Base-by-base conservation (phyloP, 1,140 invertebrate species). In the Lutraria rhynchaena region DNA sequence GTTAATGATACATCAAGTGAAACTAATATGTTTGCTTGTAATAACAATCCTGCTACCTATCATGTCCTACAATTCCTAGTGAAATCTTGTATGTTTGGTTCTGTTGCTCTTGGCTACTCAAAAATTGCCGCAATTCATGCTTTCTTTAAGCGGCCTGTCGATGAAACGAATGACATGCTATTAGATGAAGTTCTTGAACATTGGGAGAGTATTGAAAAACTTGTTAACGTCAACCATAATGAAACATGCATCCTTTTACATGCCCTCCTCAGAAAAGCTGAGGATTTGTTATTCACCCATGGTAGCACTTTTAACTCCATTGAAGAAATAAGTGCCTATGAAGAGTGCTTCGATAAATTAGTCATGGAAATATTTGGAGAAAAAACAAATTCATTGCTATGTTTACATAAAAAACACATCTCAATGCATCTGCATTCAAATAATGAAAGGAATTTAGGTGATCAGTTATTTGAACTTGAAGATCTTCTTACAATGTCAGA, bases 41-140 rank as follows among this genome's bases (percentile, higher is more conserved):
- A n/a, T n/a, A n/a, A n/a, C n/a, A n/a, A 53, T 35, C 57, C 57
- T 22, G 19, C 51, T 33, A 24, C 58, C 3, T n/a, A 15, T 55
- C 33, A n/a, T 24, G 15, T 78, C 22, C 24, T 67, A 15, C 29
- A 67, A 37, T 29, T 57, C 22, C 15, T 69, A 0, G n/a, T 7
- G 13, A 55, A 65, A 29, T 60, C 22, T 0, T 57, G 63, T 22
- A 7, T 67, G 0, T 15, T 67, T 15, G 63, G 75, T 17, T 78
- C 75, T 13, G 0, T 58, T 13, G 75, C 75, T 0, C 41, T 78
- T 15, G 27, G 33, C 17, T 58, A 24, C 19, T 15, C 49, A 4
- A 29, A 19, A 0, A 17, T 17, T 13, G 31, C 51, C 13, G 35
- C 35, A 0, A 29, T 57, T 22, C 13, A 0, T 9, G 35, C 29